Evolutionary conservation across 2,797 vertebrate genomes (phyloP).

Genomic region (Falco rusticolus): DNA sequence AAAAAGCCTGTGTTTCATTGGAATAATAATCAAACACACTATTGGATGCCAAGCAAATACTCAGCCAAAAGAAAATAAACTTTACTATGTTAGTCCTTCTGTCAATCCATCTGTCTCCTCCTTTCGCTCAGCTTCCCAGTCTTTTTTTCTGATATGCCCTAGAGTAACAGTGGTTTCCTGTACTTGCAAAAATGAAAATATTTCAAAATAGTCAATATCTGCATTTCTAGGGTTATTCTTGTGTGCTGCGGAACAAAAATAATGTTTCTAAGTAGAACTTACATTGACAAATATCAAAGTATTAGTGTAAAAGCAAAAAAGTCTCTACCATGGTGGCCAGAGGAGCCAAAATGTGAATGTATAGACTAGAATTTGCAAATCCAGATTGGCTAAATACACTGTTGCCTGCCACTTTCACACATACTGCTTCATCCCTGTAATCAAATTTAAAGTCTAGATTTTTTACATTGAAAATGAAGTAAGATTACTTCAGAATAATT

Average conservation of each 20-base stretch:
- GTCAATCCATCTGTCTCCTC: slow-evolving; percentile 28
- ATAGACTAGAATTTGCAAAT: not conserved
- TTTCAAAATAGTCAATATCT: not conserved
- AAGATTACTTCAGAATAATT: not conserved
- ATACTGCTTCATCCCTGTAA: not conserved
- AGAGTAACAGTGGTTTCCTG: not conserved
- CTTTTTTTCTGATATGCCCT: not conserved
- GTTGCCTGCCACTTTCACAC: not conserved
- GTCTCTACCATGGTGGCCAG: not conserved
- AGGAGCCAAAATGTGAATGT: no score
- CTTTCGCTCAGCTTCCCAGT: not conserved
- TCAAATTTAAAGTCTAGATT: not conserved
- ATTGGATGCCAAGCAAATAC: slow-evolving; percentile 1
- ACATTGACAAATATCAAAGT: not conserved
- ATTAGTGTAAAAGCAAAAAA: not conserved
- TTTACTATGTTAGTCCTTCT: slow-evolving; percentile 27
- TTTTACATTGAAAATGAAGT: not conserved
- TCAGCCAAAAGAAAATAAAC: slow-evolving; percentile 29
- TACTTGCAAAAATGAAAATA: not conserved
- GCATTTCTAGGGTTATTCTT: not conserved
- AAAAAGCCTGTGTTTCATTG: not conserved
- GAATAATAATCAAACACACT: slow-evolving; percentile 1
- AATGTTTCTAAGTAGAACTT: not conserved
- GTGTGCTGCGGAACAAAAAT: not conserved
- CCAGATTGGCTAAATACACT: not conserved